Conservation (phyloP, 2,888 invertebrate genomes). For the Nomada fabriciana region DNA sequence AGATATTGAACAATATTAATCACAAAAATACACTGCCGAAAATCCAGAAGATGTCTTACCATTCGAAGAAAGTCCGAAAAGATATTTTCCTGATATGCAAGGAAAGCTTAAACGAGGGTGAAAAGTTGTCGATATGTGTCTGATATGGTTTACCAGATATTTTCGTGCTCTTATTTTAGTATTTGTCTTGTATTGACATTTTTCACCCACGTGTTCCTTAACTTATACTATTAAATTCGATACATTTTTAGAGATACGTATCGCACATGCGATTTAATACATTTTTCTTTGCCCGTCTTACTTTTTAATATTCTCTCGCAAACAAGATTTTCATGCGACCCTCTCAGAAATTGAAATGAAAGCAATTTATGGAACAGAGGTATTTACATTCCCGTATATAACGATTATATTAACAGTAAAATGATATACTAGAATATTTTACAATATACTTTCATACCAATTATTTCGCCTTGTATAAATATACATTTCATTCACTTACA, state of each 20-base stretch:
- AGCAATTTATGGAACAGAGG: conserved; percentile 13
- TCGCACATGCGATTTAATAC: background rate
- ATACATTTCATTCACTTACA: conserved; percentile 29
- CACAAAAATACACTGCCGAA: background rate
- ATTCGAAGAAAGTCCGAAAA: background rate
- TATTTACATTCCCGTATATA: conserved; percentile 46
- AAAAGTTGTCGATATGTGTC: conserved; percentile 33
- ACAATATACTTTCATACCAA: conserved; percentile 28
- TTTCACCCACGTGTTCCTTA: background rate
- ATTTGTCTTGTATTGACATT: background rate
- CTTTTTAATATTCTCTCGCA: background rate
- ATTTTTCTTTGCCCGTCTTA: background rate
- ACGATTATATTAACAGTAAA: conserved; percentile 13
- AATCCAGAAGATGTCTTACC: background rate
- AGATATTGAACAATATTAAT: background rate
- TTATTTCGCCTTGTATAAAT: conserved; percentile 38
- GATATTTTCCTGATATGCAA: conserved; percentile 44
- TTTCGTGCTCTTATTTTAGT: background rate
- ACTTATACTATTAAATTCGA: conserved; percentile 58
- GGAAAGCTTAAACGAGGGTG: conserved; percentile 25
- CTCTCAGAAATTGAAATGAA: background rate
- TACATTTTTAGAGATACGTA: conserved; percentile 32
- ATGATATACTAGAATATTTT: conserved; percentile 35
- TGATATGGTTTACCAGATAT: conserved; percentile 29
- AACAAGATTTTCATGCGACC: conserved; percentile 1